These are phyloP conservation scores for Dromaius novaehollandiae DNA, from an alignment of 2,113 vertebrate genomes.

Conservation along the genomic window DNA sequence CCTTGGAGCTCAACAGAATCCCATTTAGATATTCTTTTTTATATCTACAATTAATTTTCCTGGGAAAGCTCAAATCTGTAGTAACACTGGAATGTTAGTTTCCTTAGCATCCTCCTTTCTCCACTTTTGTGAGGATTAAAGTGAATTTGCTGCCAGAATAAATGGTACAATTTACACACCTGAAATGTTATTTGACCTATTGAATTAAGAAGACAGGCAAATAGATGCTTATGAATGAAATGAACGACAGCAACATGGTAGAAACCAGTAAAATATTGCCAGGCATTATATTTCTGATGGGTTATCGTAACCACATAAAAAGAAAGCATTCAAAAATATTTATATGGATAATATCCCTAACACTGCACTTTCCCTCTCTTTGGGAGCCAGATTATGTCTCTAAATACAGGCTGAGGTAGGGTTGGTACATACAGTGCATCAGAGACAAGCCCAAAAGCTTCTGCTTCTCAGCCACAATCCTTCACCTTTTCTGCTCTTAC, in stretches of 20 bases:
- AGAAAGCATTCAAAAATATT: not conserved
- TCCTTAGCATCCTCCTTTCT: not conserved
- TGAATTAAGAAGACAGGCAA: not conserved
- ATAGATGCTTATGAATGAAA: not conserved
- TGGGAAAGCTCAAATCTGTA: not conserved
- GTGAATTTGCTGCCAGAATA: not conserved
- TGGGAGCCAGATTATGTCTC: not conserved
- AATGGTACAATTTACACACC: not conserved
- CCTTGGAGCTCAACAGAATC: not conserved
- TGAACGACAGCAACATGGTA: not conserved
- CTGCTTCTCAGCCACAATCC: not conserved
- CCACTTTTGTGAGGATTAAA: not conserved
- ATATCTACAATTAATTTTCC: not conserved
- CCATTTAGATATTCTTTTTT: not conserved
- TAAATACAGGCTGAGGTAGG: not conserved
- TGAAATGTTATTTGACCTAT: not conserved
- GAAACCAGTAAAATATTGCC: not conserved
- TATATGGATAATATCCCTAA: not conserved
- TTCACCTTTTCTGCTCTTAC: not conserved
- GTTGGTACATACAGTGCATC: not conserved
- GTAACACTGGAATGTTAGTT: not conserved
- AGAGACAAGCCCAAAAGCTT: not conserved
- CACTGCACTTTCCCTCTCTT: not conserved
- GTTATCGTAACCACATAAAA: not conserved
- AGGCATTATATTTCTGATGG: not conserved